A percentile compares a stretch with the other conserved stretches of the same genome.
These are phyloP conservation scores for Sinodicranocentrus sp. DNA, from an alignment of 2,888 invertebrate genomes.

Conservation along the genomic window DNA sequence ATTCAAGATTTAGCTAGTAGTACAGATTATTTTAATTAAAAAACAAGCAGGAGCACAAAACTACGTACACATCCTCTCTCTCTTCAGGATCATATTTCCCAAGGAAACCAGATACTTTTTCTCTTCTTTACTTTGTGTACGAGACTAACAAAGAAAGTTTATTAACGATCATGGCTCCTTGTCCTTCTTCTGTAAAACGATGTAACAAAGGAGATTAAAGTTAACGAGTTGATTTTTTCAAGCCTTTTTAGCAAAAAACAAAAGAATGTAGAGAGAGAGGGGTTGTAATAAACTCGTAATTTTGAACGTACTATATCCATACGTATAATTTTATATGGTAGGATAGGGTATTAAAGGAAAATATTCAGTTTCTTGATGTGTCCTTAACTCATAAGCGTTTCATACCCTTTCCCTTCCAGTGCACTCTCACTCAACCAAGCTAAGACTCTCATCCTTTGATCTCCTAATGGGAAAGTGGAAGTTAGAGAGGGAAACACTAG, in stretches of 20 bases:
- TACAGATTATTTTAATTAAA: too few species aligned
- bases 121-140: too few species aligned
- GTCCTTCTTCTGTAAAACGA: not conserved
- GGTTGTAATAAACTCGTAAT: not conserved
- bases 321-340: not conserved
- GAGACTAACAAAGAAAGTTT: too few species aligned
- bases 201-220: not conserved
- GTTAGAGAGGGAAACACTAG: not conserved
- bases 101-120: conserved; percentile 21
- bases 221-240: not conserved
- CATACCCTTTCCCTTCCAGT: not conserved
- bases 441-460: conserved; percentile 51
- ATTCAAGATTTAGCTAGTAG: too few species aligned
- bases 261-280: not conserved
- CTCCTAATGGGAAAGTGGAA: conserved; percentile 27
- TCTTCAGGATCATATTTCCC: too few species aligned
- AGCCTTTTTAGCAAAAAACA: not conserved
- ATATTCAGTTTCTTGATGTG: not conserved
- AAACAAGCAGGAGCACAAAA: too few species aligned
- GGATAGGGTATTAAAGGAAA: not conserved
- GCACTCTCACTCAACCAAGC: conserved; percentile 12
- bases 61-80: too few species aligned
- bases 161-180: too few species aligned
- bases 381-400: not conserved
- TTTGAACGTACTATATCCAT: not conserved